Conservation (phyloP, 2,797 vertebrate species). For the Falco cherrug region DNA sequence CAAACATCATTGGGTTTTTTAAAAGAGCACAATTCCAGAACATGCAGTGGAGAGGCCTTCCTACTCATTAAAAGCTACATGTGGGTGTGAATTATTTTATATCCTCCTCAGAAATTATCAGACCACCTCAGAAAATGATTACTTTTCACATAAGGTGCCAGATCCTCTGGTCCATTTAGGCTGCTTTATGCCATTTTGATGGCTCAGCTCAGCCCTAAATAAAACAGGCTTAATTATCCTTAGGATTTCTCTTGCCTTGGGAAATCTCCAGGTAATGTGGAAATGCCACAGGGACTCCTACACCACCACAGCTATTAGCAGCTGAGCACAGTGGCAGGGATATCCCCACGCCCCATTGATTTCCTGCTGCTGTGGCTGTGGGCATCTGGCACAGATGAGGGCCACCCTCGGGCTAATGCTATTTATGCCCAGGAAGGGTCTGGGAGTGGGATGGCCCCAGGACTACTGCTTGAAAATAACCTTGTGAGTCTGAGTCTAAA, state of each 20-base stretch:
- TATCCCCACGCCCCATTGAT: conserved; percentile 66
- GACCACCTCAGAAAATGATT: conserved; percentile 61
- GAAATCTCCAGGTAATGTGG: conserved; percentile 72
- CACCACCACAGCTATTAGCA: conserved; percentile 56
- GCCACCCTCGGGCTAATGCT: conserved; percentile 27
- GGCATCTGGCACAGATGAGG: conserved; percentile 58
- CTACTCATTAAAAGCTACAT: conserved; percentile 49
- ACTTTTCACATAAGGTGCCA: conserved; percentile 61
- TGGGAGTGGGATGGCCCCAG: neutral
- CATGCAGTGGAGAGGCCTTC: neutral
- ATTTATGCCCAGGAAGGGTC: conserved; percentile 41
- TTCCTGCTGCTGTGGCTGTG: conserved; percentile 59
- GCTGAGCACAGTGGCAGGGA: neutral
- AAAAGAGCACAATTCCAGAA: neutral
- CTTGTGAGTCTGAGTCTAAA: neutral
- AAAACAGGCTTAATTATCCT: conserved; percentile 72
- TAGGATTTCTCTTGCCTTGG: conserved; percentile 69
- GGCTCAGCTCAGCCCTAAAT: conserved; percentile 68
- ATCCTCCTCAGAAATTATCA: conserved; percentile 59
- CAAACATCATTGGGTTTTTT: neutral
- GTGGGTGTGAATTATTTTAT: conserved; percentile 63
- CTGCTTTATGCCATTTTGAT: conserved; percentile 66
- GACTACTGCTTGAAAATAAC: conserved; percentile 19
- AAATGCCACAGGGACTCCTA: conserved; percentile 64
- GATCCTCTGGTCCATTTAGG: conserved; percentile 69